Base-by-base conservation (phyloP, 1,140 invertebrate species). In the Arctopsyche grandis region DNA sequence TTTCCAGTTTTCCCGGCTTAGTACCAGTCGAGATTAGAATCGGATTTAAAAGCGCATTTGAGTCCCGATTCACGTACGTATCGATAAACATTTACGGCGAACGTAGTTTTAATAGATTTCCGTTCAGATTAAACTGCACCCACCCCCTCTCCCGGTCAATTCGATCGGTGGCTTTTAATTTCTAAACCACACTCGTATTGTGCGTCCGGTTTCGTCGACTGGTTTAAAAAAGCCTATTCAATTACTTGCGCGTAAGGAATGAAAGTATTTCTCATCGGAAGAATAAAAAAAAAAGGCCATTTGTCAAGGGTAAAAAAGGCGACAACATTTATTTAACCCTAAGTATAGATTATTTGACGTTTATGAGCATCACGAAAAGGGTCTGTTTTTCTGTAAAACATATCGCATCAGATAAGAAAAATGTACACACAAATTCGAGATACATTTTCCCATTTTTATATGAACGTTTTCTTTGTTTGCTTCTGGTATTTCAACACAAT, bases 321-420 rank as follows among this genome's bases (percentile, higher is more conserved):
- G 63, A 66, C 63, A 66, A 66, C 63, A 66, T 66, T 66, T 66
- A 66, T 66, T 66, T 66, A 66, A 29, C 63, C 63, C 24, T 66
- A 66, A 66, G 63, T 66, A 66, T 66, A 66, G 63, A 66, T 66
- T 66, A 66, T 66, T 66, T 66, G 63, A 66, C 63, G 63, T 66
- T 66, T 66, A 66, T 66, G 63, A 66, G 63, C 24, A 66, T 66
- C 63, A 66, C 63, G 24, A 66, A 66, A 66, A 66, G 63, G 63
- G 63, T 66, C 63, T 66, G 63, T 66, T 66, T 66, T 66, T 12
- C 63, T 24, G 63, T 26, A 22, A 12, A 24, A 66, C 63, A 66
- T 66, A 26, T 66, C 24, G 22, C 63, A 66, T 66, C 63, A 66
- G 63, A 66, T 66, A 66, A 26, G 24, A 66, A 66, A 29, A 29